Evolutionary conservation across 2,113 vertebrate species (phyloP).

Genomic region (Eolophus roseicapilla): DNA sequence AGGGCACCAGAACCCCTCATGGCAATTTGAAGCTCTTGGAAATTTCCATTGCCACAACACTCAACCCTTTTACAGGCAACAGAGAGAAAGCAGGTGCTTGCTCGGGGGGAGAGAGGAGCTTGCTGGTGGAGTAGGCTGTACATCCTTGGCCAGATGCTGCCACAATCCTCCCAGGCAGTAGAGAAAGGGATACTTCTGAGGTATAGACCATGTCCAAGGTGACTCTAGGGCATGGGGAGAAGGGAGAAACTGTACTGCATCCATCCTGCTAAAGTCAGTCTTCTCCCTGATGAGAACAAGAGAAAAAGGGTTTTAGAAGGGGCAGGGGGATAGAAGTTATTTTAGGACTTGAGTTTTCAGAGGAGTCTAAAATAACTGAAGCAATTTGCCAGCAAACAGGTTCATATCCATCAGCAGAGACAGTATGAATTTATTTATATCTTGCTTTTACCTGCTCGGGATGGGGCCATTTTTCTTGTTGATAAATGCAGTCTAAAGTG

Average conservation of each 20-base stretch:
- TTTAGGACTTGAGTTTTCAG: conserved; percentile 9
- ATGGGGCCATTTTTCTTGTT: conserved; percentile 20
- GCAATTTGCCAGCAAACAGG: background rate
- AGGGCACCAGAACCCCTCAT: background rate
- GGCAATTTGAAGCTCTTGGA: background rate
- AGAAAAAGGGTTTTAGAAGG: background rate
- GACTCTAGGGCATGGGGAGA: background rate
- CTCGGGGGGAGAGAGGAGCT: background rate
- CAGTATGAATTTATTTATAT: background rate
- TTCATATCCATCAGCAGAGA: background rate
- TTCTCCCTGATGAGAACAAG: background rate
- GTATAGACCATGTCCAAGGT: background rate
- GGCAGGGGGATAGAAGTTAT: background rate
- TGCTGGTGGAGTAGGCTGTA: background rate
- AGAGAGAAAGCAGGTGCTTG: background rate
- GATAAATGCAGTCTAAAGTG: conserved; percentile 28
- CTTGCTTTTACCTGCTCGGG: conserved; percentile 41
- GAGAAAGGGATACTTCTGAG: background rate
- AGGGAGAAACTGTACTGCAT: background rate
- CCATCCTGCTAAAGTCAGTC: background rate
- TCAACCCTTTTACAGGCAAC: background rate
- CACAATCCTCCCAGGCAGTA: background rate
- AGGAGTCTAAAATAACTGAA: background rate
- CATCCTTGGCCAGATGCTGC: background rate
- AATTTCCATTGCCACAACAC: background rate